Percentiles rank a stretch among this genome's conserved stretches.
Evolutionary conservation across 1,140 invertebrate genomes (phyloP).

Genomic region (Caenorhabditis tropicalis): DNA sequence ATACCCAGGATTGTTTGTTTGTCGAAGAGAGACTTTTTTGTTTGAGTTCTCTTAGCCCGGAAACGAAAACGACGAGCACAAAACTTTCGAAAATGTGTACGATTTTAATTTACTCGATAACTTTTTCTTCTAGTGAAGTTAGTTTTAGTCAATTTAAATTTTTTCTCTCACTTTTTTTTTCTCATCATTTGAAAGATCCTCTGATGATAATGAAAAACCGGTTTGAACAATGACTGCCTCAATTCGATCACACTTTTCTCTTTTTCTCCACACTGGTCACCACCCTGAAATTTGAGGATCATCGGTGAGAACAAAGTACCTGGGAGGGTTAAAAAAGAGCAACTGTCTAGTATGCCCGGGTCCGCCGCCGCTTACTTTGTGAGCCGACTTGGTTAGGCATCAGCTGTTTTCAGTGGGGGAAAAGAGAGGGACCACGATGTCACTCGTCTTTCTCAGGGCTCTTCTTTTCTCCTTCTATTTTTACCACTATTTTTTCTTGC

Average conservation of each 20-base stretch:
- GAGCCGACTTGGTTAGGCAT: neutral
- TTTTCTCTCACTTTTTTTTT: neutral
- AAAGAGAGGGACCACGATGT: conserved; percentile 23
- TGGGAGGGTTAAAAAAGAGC: neutral
- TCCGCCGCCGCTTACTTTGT: neutral
- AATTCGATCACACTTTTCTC: too few relatives aligned
- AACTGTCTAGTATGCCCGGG: neutral
- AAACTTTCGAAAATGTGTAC: neutral
- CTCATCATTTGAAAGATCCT: neutral
- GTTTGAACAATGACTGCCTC: neutral
- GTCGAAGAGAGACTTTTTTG: neutral
- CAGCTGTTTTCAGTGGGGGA: conserved; percentile 9
- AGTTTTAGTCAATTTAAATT: neutral
- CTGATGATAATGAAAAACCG: conserved; percentile 24
- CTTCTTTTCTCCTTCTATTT: conserved; percentile 16
- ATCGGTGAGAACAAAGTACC: conserved; percentile 9
- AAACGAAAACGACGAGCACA: neutral
- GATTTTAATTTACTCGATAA: neutral
- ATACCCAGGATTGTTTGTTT: conserved; percentile 17
- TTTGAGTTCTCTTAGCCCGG: conserved; percentile 11
- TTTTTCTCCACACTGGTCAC: neutral
- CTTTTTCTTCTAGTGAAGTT: neutral
- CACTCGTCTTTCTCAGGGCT: neutral
- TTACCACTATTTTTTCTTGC: conserved; percentile 1
- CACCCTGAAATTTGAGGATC: conserved; percentile 4